phyloP scores from a whole-genome alignment of 2,113 vertebrate genomes.

The Nanorana parkeri region DNA sequence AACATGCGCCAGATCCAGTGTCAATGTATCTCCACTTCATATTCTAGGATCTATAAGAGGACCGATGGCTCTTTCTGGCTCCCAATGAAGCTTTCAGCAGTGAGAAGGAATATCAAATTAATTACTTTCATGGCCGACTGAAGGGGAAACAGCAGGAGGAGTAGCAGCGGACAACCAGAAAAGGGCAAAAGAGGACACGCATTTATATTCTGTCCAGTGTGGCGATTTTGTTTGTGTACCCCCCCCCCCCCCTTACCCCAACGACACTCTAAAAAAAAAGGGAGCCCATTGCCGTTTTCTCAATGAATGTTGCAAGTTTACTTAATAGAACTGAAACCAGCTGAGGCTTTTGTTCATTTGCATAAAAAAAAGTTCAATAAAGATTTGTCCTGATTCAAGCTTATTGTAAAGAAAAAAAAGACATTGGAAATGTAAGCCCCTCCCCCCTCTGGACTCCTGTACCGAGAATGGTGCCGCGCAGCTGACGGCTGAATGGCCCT shows the following conservation, averaged over 20 bases:
- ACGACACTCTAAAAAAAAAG: conserved; percentile 24
- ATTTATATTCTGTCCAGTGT: conserved; percentile 29
- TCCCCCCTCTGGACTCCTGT: background rate
- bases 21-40: too few species aligned
- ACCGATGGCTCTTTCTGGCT: too few species aligned
- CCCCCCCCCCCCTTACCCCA: conserved; percentile 12
- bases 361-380: conserved; percentile 50
- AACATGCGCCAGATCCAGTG: too few species aligned
- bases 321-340: conserved; percentile 37
- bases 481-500: conserved; percentile 39
- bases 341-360: conserved; percentile 39
- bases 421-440: conserved; percentile 43
- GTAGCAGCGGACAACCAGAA: background rate
- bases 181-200: conserved; percentile 52
- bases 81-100: too few species aligned
- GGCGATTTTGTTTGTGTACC: conserved; percentile 44
- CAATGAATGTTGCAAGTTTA: conserved; percentile 52
- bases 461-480: conserved; percentile 22
- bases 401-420: conserved; percentile 46
- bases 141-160: background rate
- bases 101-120: too few species aligned
- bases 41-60: too few species aligned
- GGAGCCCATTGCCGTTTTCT: conserved; percentile 26
- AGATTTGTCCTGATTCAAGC: conserved; percentile 50
- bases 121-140: too few species aligned